Evolutionary conservation across 64 coral and sea anemone species (phyloP), one percentile per base, ranked within the genome.

Genomic region (Anthopleura sola): DNA sequence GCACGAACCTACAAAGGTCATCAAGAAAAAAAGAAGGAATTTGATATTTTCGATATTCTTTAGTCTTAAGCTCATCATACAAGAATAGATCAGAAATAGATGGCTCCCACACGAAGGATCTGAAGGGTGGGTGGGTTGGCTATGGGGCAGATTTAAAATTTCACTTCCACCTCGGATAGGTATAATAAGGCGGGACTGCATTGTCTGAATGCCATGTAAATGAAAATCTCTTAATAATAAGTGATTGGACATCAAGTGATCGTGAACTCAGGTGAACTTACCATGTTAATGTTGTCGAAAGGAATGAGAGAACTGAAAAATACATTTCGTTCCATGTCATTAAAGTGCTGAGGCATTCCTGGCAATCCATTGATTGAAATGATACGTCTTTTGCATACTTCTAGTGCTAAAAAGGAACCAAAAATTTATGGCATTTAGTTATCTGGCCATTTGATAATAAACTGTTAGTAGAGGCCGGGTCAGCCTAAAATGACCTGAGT

Each of bases 281-380:
- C 97, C 97, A 99, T 99, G 53, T 94, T 99, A 31, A 91, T 36
- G 81, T 87, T 92, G 75, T 95, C 97, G 92, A 99, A 95, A 24
- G 97, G 97, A 23, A 99, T 89, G 53, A 99, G 58, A 48, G 92
- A 94, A 57, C 88, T 94, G 81, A 99, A 90, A 44, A 92, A 88
- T 50, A 99, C 88, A 74, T 84, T 94, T 68, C 93, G 86, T 81
- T 99, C 97, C 81, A 84, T 84, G 29, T 99, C 93, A 55, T 89
- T 99, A 47, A 95, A 91, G 28, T 99, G 97, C 54, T 95, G 78
- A 78, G 97, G 92, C 49, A 92, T 95, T 80, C 93, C 93, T 36
- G 97, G 92, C 36, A 99, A 87, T 10, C 84, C 93, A 60, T 88
- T 99, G 56, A 99, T 62, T 17, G 84, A 86, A 82, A 92, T 55